Conservation (phyloP, 2,797 vertebrate genomes). For the Halcyon chelicuti region DNA sequence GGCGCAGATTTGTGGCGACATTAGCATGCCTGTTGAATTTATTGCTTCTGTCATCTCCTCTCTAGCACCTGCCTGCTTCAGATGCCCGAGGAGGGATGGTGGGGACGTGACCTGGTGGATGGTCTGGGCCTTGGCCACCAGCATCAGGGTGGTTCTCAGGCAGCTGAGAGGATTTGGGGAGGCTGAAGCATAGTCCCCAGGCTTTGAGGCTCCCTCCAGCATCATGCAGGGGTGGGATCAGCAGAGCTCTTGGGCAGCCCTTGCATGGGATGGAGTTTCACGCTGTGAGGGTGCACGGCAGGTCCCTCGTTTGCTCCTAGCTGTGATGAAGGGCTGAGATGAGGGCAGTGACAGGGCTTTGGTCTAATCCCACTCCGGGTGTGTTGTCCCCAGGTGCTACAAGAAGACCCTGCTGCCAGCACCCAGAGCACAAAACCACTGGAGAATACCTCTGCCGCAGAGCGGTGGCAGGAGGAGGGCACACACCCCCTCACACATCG, state of each 20-base stretch:
- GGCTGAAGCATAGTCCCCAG: not conserved
- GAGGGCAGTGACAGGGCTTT: not conserved
- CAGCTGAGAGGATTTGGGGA: not conserved
- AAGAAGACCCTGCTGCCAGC: not conserved
- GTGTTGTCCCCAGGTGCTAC: rapidly evolving
- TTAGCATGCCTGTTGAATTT: not conserved
- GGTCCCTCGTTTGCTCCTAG: not conserved
- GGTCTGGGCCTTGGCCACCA: not conserved
- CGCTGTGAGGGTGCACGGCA: rapidly evolving
- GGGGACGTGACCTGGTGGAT: not conserved
- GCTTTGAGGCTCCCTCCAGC: not conserved
- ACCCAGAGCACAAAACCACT: rapidly evolving
- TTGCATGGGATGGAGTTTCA: not conserved
- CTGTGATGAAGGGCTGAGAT: not conserved
- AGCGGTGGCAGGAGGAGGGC: not conserved
- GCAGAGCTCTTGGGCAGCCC: rapidly evolving
- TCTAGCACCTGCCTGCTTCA: not conserved
- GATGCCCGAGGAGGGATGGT: rapidly evolving
- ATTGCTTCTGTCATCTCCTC: not conserved
- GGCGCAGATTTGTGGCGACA: not conserved
- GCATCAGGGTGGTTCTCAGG: rapidly evolving
- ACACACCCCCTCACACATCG: rapidly evolving
- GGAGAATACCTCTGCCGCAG: rapidly evolving
- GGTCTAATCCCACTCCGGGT: not conserved
- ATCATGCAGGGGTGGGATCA: not conserved